A percentile compares a stretch with the other conserved stretches of the same genome.
Conservation (phyloP, 2,888 invertebrate genomes). For the Hemaris fuciformis region DNA sequence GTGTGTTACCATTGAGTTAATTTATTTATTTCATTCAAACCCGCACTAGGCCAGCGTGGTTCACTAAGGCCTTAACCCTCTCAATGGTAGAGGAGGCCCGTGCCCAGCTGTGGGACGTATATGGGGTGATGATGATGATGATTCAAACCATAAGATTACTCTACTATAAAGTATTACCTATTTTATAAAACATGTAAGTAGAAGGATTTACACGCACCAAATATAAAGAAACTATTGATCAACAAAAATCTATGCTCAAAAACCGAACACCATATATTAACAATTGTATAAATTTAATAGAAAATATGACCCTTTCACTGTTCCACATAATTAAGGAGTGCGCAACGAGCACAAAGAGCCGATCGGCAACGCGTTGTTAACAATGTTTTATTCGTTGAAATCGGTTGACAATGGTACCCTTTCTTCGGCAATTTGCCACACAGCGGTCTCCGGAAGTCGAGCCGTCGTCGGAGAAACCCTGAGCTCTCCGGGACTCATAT, state of each 20-base stretch:
- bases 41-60: no score
- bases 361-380: conserved; percentile 76
- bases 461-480: conserved; percentile 65
- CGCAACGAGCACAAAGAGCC: conserved; percentile 67
- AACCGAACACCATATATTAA: conserved; percentile 50
- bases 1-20: no score
- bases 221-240: no score
- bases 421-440: conserved; percentile 76
- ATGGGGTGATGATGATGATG: no score
- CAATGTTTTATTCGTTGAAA: conserved; percentile 74
- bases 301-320: conserved; percentile 81
- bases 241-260: conserved; percentile 4
- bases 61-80: no score
- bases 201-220: no score
- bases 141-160: no score
- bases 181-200: no score
- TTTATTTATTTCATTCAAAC: no score
- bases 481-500: conserved; percentile 67
- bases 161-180: no score
- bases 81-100: no score
- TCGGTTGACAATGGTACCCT: conserved; percentile 80
- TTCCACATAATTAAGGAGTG: conserved; percentile 79
- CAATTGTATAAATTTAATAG: conserved; percentile 74
- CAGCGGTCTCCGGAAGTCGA: conserved; percentile 76
- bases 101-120: no score